phyloP scores from a whole-genome alignment of 2,888 invertebrate species.

The Megastigmus dorsalis region DNA sequence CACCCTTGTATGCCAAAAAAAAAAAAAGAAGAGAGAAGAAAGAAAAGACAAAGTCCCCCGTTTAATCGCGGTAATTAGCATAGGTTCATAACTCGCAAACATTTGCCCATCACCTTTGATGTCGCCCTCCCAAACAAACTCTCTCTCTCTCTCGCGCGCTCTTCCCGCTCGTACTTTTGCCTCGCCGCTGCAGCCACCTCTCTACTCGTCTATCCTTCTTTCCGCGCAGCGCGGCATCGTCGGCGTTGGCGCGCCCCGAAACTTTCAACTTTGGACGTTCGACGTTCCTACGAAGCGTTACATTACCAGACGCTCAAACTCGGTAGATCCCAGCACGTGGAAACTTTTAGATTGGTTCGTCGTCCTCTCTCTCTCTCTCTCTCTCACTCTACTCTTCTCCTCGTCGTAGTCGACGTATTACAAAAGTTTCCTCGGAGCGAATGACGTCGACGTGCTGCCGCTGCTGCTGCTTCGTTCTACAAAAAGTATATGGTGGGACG shows the following conservation, averaged over 20 bases:
- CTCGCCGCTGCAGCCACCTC: no score
- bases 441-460: slow-evolving; percentile 36
- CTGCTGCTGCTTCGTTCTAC: slow-evolving; percentile 12
- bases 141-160: background rate
- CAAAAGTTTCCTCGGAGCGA: slow-evolving; percentile 63
- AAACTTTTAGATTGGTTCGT: slow-evolving; percentile 60
- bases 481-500: background rate
- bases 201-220: background rate
- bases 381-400: background rate
- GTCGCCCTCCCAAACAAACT: slow-evolving; percentile 24
- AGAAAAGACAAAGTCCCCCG: slow-evolving; percentile 29
- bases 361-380: slow-evolving; percentile 25
- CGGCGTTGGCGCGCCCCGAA: no score
- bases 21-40: slow-evolving; percentile 35
- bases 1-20: background rate
- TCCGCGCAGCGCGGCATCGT: background rate
- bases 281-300: slow-evolving; percentile 46
- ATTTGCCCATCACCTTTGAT: slow-evolving; percentile 45
- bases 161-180: background rate
- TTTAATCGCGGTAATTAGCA: slow-evolving; percentile 40
- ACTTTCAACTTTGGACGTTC: slow-evolving; percentile 49
- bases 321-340: slow-evolving; percentile 51
- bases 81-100: slow-evolving; percentile 57
- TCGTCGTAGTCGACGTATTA: slow-evolving; percentile 62
- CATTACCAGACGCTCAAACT: no score